phyloP scores from a whole-genome alignment of 92 coral and sea anemone genomes.

The Actinostola sp. region DNA sequence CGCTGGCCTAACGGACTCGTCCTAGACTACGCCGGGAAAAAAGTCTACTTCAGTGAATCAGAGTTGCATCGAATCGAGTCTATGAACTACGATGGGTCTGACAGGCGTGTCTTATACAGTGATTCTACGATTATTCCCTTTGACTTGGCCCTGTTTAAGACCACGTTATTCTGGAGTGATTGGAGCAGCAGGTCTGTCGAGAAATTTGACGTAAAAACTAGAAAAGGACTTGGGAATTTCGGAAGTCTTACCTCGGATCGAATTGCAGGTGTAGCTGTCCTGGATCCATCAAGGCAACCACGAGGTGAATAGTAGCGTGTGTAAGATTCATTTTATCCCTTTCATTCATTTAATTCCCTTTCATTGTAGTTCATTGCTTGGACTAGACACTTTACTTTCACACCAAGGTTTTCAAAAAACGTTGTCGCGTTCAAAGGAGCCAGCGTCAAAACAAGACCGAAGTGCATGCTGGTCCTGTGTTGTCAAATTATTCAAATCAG shows the following conservation, averaged over 20 bases:
- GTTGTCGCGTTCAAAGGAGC: no score
- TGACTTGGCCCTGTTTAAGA: conserved; percentile 57
- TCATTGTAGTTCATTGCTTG: neutral
- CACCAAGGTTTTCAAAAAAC: no score
- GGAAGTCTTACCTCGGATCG: conserved; percentile 22
- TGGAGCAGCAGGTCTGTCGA: conserved; percentile 42
- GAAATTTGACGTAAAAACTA: conserved; percentile 44
- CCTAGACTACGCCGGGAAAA: conserved; percentile 57
- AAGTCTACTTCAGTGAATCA: conserved; percentile 78
- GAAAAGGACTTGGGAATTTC: conserved; percentile 15
- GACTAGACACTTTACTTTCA: no score
- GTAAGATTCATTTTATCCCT: neutral
- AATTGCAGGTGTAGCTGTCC: conserved; percentile 43
- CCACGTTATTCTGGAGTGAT: conserved; percentile 72
- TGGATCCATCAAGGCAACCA: conserved; percentile 60
- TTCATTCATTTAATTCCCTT: neutral
- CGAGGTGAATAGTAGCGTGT: conserved; percentile 30
- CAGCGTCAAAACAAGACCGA: no score
- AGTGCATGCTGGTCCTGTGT: no score
- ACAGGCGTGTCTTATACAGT: conserved; percentile 19
- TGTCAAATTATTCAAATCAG: no score
- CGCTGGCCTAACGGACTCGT: conserved; percentile 50
- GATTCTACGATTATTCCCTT: conserved; percentile 38
- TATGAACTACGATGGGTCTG: conserved; percentile 60
- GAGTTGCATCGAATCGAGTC: conserved; percentile 42